Evolutionary conservation across 2,797 vertebrate genomes (phyloP).

Genomic region (Tiaroga cobitis): DNA sequence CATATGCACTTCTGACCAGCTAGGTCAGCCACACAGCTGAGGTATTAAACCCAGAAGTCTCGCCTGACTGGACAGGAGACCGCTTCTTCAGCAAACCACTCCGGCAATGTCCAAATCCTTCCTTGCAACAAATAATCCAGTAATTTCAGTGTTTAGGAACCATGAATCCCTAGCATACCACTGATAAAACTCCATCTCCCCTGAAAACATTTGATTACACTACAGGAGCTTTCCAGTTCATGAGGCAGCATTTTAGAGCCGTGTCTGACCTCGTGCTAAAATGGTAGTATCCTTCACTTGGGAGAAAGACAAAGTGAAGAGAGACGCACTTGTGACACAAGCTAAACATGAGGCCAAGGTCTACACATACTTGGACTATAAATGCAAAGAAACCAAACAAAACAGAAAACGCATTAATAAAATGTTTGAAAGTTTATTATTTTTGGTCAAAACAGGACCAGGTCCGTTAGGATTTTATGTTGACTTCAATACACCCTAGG

Average conservation of each 20-base stretch:
- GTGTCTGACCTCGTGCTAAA: slow-evolving; percentile 16
- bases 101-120: slow-evolving; percentile 15
- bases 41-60: slow-evolving; percentile 35
- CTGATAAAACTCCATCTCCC: slow-evolving; percentile 17
- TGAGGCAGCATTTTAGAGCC: slow-evolving; percentile 6
- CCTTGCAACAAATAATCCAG: neutral
- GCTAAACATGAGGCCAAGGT: slow-evolving; percentile 4
- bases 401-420: neutral
- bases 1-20: neutral
- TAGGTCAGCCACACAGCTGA: slow-evolving; percentile 33
- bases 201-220: slow-evolving; percentile 12
- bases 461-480: neutral
- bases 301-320: slow-evolving; percentile 5
- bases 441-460: neutral
- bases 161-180: slow-evolving; percentile 21
- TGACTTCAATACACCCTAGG: neutral
- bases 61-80: slow-evolving; percentile 29
- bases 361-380: neutral
- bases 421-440: neutral
- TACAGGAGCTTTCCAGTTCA: slow-evolving; percentile 23
- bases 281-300: neutral
- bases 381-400: neutral
- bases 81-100: slow-evolving; percentile 36
- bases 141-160: slow-evolving; percentile 16
- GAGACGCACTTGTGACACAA: neutral